These are phyloP conservation scores for Strigamia transsilvanica DNA, from an alignment of 2,888 invertebrate species.

Conservation along the genomic window DNA sequence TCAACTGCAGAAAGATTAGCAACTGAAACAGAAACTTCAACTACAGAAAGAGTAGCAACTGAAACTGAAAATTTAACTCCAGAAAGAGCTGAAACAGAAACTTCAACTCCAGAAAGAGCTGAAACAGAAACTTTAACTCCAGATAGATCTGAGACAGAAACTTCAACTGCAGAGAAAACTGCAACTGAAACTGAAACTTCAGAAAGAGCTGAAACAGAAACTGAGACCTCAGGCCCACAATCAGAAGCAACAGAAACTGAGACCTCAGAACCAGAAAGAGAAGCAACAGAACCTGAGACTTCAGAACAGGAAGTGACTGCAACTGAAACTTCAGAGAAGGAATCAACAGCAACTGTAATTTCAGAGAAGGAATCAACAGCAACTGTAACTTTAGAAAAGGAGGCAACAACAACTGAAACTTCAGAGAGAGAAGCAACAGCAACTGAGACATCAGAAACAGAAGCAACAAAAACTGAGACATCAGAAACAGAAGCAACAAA, in stretches of 20 bases:
- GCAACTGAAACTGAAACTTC: too few species aligned
- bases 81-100: neutral
- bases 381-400: neutral
- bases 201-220: too few species aligned
- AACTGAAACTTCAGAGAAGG: neutral
- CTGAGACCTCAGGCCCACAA: too few species aligned
- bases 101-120: neutral
- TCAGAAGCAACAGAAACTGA: neutral
- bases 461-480: neutral
- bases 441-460: neutral
- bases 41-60: neutral
- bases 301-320: neutral
- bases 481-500: neutral
- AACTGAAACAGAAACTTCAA: neutral
- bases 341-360: neutral
- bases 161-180: neutral
- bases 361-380: neutral
- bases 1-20: neutral
- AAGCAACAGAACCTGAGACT: neutral
- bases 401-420: neutral
- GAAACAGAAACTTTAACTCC: neutral
- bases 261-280: neutral
- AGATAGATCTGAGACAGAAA: neutral
- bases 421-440: neutral
- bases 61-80: neutral